Evolutionary conservation across 1,140 invertebrate genomes (phyloP).

Genomic region (Paracyclopina nana): DNA sequence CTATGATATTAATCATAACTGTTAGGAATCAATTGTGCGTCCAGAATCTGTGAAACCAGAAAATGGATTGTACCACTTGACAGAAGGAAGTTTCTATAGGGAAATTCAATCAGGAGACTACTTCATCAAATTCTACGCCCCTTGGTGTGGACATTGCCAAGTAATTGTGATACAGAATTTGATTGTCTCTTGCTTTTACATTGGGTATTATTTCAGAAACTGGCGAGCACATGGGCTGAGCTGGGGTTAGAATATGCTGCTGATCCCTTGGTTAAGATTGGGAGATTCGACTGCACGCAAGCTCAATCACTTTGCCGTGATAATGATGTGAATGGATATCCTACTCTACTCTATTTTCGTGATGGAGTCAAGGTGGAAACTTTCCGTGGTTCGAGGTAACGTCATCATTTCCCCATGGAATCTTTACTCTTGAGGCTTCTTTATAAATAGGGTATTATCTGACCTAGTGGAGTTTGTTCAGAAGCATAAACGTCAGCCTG

Average conservation of each 20-base stretch:
- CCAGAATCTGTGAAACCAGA: neutral
- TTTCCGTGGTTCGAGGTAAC: conserved; percentile 9
- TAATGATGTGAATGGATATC: conserved; percentile 12
- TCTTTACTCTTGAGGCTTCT: too few species aligned
- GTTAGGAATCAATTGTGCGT: neutral
- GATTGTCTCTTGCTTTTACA: too few species aligned
- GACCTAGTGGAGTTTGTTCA: too few species aligned
- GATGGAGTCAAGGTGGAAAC: conserved; percentile 7
- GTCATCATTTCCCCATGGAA: too few species aligned
- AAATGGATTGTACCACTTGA: conserved; percentile 13
- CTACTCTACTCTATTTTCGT: conserved; percentile 11
- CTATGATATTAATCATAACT: too few species aligned
- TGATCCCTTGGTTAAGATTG: conserved; percentile 35
- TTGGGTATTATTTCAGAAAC: conserved; percentile 30
- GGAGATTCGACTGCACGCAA: conserved; percentile 48
- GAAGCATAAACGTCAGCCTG: too few species aligned
- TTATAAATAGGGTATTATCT: too few species aligned
- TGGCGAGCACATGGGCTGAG: conserved; percentile 47
- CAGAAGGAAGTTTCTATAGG: conserved; percentile 38
- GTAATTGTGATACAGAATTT: conserved; percentile 26
- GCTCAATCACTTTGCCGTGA: conserved; percentile 21
- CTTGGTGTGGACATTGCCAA: conserved; percentile 66
- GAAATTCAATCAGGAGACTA: conserved; percentile 42
- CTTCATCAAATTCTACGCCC: conserved; percentile 67
- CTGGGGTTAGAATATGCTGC: conserved; percentile 39